A percentile compares a stretch with the other conserved stretches of the same genome.
Evolutionary conservation across 2,888 invertebrate genomes (phyloP).

Genomic region (Pocota personata): DNA sequence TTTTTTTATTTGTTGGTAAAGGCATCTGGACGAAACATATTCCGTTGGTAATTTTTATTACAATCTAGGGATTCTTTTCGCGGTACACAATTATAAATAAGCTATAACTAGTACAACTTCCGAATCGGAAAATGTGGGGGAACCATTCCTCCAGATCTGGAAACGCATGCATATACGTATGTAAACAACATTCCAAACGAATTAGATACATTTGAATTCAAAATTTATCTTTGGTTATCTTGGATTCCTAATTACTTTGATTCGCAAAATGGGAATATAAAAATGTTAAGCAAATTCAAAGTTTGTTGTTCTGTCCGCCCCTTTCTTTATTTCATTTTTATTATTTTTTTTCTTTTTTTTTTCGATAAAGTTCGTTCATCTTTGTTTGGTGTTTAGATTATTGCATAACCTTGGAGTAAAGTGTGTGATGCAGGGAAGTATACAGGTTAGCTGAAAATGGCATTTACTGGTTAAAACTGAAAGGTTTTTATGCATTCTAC

Average conservation of each 20-base stretch:
- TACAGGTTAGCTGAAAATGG: no score
- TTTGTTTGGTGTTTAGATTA: slow-evolving; percentile 9
- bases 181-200: neutral
- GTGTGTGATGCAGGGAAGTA: neutral
- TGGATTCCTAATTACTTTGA: slow-evolving; percentile 22
- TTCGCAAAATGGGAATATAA: neutral
- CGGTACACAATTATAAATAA: neutral
- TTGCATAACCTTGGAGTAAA: slow-evolving; percentile 24
- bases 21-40: neutral
- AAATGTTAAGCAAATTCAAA: slow-evolving; percentile 19
- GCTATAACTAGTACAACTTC: neutral
- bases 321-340: neutral
- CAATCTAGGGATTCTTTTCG: neutral
- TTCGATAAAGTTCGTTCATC: slow-evolving; percentile 44
- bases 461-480: no score
- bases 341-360: neutral
- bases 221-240: slow-evolving; percentile 24
- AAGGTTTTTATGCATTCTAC: no score
- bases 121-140: neutral
- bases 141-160: neutral
- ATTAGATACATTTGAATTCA: slow-evolving; percentile 25
- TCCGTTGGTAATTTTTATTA: neutral
- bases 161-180: neutral
- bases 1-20: neutral
- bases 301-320: neutral